A percentile compares a stretch with the other conserved stretches of the same genome.
These are phyloP conservation scores for Phyllostomus hastatus DNA, from an alignment of 2,113 vertebrate species.

Conservation along the genomic window DNA sequence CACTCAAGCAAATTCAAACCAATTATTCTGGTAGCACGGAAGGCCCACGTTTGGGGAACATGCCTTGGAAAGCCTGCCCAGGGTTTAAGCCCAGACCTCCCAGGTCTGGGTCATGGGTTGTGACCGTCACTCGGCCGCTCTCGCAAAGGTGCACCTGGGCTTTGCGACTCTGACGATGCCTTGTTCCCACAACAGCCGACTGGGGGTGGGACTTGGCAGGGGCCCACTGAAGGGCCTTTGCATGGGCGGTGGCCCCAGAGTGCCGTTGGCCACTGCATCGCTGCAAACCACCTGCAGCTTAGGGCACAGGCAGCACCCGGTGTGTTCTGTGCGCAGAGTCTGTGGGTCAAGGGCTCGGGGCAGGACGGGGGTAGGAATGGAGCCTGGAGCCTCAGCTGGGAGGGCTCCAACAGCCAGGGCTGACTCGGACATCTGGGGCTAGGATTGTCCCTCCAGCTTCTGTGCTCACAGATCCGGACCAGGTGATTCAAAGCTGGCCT, in stretches of 20 bases:
- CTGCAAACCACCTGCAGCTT: background rate
- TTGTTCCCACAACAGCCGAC: background rate
- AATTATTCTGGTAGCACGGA: background rate
- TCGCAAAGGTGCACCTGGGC: background rate
- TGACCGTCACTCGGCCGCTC: background rate
- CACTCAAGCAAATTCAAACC: rapidly evolving
- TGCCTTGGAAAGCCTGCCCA: background rate
- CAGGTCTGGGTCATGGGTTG: too few species aligned
- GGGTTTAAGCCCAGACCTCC: background rate
- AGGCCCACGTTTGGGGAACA: rapidly evolving
- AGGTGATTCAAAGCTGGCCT: background rate
- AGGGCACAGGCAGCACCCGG: rapidly evolving
- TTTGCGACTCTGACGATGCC: background rate
- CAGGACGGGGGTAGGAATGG: background rate
- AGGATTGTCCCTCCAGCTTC: background rate
- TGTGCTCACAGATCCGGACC: background rate
- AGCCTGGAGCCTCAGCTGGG: background rate
- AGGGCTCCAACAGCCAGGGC: background rate
- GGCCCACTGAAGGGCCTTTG: background rate
- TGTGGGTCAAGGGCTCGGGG: background rate
- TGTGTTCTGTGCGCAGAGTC: background rate
- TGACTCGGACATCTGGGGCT: rapidly evolving
- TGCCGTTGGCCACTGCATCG: background rate
- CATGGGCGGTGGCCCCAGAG: rapidly evolving
- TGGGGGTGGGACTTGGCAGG: rapidly evolving